Percentiles rank a stretch among this genome's conserved stretches.
Evolutionary conservation across 35 echinoderm and acorn worm genomes (phyloP).

Genomic region (Nesometra sesokonis): DNA sequence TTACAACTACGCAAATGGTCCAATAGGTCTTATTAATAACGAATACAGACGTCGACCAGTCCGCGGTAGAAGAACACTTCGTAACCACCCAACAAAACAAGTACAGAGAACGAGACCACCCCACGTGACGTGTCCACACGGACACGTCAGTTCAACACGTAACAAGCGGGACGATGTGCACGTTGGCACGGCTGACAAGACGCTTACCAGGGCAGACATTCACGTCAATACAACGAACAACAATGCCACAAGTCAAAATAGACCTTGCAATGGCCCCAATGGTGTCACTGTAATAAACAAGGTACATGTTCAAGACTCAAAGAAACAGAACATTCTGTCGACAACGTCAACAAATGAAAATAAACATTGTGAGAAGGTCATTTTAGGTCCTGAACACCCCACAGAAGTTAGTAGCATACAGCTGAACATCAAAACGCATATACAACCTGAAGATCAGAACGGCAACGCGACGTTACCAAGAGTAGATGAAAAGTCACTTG

Average conservation of each 20-base stretch:
- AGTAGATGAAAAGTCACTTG: background rate
- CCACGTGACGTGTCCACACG: no score
- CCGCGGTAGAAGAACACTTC: background rate
- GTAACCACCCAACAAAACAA: no score
- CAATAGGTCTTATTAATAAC: background rate
- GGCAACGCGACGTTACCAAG: background rate
- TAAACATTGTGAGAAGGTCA: background rate
- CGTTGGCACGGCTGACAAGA: no score
- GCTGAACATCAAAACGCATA: background rate
- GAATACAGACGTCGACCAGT: background rate
- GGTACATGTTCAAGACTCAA: background rate
- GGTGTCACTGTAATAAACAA: background rate
- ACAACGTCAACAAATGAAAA: background rate
- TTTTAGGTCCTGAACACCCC: background rate
- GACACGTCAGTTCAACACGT: no score
- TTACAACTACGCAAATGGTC: background rate
- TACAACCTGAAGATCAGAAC: background rate
- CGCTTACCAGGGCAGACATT: no score
- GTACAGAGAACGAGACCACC: no score
- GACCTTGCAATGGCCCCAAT: background rate
- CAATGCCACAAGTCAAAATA: background rate
- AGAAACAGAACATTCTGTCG: background rate
- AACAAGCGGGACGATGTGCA: no score
- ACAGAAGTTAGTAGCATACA: background rate
- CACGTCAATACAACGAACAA: background rate